A percentile compares a stretch with the other conserved stretches of the same genome.
Evolutionary conservation across 2,797 vertebrate species (phyloP).

Genomic region (Champsocephalus esox): DNA sequence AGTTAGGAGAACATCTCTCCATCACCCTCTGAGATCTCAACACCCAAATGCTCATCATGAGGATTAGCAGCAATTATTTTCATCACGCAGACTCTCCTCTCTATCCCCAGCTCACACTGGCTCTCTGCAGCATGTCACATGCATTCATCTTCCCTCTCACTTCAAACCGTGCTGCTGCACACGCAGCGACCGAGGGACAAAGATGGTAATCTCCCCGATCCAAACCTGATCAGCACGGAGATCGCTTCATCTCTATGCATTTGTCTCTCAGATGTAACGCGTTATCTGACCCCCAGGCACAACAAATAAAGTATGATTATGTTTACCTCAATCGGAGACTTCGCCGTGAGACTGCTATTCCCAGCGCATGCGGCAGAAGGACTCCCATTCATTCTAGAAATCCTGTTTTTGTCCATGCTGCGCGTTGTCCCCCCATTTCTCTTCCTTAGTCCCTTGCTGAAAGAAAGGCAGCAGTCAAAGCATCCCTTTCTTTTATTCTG

Average conservation of each 20-base stretch:
- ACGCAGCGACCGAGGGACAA: constrained; percentile 67
- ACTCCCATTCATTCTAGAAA: constrained; percentile 87
- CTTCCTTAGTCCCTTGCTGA: constrained; percentile 62
- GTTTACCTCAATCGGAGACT: constrained; percentile 90
- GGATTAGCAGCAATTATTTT: constrained; percentile 76
- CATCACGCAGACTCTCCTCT: constrained; percentile 62
- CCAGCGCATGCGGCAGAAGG: constrained; percentile 85
- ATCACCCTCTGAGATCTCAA: constrained; percentile 57
- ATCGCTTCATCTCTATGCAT: constrained; percentile 66
- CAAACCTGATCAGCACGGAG: constrained; percentile 75
- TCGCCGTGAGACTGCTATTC: constrained; percentile 81
- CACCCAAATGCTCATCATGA: constrained; percentile 64
- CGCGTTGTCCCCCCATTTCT: constrained; percentile 66
- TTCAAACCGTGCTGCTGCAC: constrained; percentile 45
- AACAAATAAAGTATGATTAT: constrained; percentile 42
- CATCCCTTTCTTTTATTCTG: constrained; percentile 81
- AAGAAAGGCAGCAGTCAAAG: constrained; percentile 86
- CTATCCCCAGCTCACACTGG: constrained; percentile 43
- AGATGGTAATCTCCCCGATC: constrained; percentile 77
- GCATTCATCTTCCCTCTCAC: constrained; percentile 52
- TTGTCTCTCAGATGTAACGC: constrained; percentile 42
- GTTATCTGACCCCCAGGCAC: constrained; percentile 34
- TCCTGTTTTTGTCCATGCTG: constrained; percentile 73
- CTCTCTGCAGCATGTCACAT: constrained; percentile 70
- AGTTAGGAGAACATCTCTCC: constrained; percentile 44